Conservation (phyloP, 2,797 vertebrate species). For the Poecile montanus region DNA sequence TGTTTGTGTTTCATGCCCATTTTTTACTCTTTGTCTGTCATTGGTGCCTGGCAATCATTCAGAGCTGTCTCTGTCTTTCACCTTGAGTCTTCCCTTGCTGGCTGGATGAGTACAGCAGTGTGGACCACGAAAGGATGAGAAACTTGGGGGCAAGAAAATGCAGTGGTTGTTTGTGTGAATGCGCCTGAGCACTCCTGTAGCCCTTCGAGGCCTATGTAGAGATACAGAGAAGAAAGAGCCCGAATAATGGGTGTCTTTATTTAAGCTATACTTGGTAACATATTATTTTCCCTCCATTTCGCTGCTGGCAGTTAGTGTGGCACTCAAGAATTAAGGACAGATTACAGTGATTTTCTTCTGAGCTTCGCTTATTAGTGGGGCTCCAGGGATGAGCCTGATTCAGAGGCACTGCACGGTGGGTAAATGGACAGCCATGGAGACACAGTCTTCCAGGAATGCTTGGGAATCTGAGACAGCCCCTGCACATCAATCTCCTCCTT, state of each 20-base stretch:
- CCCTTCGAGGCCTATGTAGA: background rate
- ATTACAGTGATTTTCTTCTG: conserved; percentile 67
- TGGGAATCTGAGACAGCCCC: background rate
- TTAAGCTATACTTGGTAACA: conserved; percentile 57
- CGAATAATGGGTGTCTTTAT: conserved; percentile 21
- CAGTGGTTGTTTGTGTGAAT: background rate
- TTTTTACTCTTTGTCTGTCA: background rate
- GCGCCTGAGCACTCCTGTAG: background rate
- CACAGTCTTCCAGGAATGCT: background rate
- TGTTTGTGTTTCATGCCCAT: background rate
- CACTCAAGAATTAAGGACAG: conserved; percentile 58
- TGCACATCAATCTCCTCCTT: background rate
- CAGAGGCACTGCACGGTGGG: background rate
- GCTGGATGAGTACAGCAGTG: background rate
- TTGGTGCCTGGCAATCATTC: background rate
- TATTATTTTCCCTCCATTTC: conserved; percentile 61
- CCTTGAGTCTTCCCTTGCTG: conserved; percentile 4
- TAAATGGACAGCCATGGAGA: conserved; percentile 24
- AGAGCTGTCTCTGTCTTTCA: conserved; percentile 22
- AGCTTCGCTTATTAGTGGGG: conserved; percentile 49
- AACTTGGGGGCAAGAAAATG: background rate
- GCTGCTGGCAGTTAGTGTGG: conserved; percentile 38
- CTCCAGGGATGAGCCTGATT: conserved; percentile 47
- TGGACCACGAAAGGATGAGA: background rate
- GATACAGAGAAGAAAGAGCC: conserved; percentile 21